Evolutionary conservation across 2,113 vertebrate genomes (phyloP).

Genomic region (Circaetus cinerascens): DNA sequence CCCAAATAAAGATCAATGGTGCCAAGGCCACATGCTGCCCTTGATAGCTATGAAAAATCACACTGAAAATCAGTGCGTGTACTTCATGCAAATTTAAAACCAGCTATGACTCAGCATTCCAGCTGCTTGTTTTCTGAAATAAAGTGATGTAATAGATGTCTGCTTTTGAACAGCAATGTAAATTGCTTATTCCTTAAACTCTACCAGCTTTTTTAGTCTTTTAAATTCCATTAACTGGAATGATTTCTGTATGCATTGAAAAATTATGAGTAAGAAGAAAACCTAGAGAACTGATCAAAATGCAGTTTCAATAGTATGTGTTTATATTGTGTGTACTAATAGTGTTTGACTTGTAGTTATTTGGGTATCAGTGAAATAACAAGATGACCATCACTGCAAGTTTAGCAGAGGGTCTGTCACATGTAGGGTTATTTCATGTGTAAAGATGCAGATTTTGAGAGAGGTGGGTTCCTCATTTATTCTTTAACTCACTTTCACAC

Average conservation of each 20-base stretch:
- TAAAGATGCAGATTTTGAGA: neutral
- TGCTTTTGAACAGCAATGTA: neutral
- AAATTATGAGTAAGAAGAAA: neutral
- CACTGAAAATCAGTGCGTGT: neutral
- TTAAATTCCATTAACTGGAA: neutral
- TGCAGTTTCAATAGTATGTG: neutral
- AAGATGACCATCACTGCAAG: neutral
- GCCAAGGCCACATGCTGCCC: neutral
- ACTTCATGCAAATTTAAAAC: neutral
- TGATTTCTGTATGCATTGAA: neutral
- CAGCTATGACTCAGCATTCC: neutral
- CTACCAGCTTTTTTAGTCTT: neutral
- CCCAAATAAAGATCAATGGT: neutral
- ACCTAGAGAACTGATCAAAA: neutral
- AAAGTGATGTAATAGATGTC: neutral
- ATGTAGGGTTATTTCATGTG: neutral
- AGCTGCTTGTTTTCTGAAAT: neutral
- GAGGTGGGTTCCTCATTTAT: neutral
- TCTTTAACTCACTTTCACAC: neutral
- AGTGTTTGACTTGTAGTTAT: neutral
- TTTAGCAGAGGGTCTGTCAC: neutral
- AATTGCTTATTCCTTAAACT: neutral
- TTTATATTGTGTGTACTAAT: neutral
- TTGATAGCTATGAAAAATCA: neutral
- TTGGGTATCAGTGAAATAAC: neutral